phyloP scores from a whole-genome alignment of 2,797 vertebrate genomes.

The Typhlichthys subterraneus region DNA sequence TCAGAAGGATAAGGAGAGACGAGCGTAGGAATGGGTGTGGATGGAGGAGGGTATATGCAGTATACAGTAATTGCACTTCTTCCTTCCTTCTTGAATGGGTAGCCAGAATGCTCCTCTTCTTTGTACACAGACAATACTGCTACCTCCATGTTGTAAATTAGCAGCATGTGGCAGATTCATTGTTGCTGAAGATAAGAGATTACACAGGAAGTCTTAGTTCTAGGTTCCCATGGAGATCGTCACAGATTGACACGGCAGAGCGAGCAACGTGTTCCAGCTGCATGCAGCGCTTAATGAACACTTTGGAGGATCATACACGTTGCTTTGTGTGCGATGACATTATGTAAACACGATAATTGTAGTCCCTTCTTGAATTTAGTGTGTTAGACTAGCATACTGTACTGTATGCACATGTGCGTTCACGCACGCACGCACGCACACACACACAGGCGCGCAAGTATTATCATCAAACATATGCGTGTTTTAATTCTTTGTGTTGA shows the following conservation, averaged over 20 bases:
- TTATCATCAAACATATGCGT: constrained; percentile 63
- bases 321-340: constrained; percentile 21
- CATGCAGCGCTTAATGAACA: constrained; percentile 50
- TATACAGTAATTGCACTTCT: too few species aligned
- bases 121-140: constrained; percentile 10
- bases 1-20: neutral
- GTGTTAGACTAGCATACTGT: neutral
- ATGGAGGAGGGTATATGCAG: neutral
- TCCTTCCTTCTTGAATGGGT: constrained; percentile 48
- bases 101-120: constrained; percentile 10
- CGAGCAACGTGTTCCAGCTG: constrained; percentile 20
- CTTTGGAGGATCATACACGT: constrained; percentile 26
- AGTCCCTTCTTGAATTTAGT: neutral
- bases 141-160: constrained; percentile 30
- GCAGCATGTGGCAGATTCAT: constrained; percentile 36
- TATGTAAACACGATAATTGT: constrained; percentile 22
- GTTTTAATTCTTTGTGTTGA: constrained; percentile 52
- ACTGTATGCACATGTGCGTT: too few species aligned
- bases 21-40: too few species aligned
- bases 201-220: constrained; percentile 53
- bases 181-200: constrained; percentile 58
- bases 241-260: constrained; percentile 32
- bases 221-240: constrained; percentile 48
- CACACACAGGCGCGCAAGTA: constrained; percentile 4
- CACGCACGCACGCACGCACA: too few species aligned